phyloP scores from a whole-genome alignment of 2,113 vertebrate genomes.

The Podilymbus podiceps region DNA sequence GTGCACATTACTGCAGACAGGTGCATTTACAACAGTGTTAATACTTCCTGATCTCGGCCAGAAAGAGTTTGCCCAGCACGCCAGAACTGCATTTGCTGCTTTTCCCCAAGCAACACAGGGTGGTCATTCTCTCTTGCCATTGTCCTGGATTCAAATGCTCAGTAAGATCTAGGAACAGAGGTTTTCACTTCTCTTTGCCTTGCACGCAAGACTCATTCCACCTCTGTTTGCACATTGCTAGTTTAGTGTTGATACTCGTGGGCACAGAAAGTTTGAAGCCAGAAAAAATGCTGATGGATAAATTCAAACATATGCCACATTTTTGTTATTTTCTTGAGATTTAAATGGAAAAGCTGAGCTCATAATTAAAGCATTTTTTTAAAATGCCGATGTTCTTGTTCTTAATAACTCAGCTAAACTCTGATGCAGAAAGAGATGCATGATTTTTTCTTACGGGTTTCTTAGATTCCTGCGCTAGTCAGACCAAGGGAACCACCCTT shows the following conservation, averaged over 20 bases:
- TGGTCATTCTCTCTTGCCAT: neutral
- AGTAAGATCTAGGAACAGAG: neutral
- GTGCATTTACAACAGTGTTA: accelerated
- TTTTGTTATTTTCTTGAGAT: neutral
- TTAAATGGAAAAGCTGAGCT: neutral
- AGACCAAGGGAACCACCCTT: neutral
- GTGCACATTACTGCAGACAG: accelerated
- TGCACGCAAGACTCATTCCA: neutral
- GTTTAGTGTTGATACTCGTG: neutral
- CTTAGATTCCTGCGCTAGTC: neutral
- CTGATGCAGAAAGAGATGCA: neutral
- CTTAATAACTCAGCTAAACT: neutral
- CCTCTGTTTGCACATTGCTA: neutral
- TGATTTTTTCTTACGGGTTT: neutral
- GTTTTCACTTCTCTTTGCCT: neutral
- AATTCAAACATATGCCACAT: neutral
- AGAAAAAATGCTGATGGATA: neutral
- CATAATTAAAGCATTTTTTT: neutral
- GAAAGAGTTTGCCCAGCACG: neutral
- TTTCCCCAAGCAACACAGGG: neutral
- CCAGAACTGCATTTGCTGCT: neutral
- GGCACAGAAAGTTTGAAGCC: neutral
- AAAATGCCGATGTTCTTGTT: neutral
- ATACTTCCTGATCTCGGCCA: neutral
- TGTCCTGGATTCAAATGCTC: neutral